phyloP scores from a whole-genome alignment of 1,140 invertebrate genomes.

The Hyles vespertilio region DNA sequence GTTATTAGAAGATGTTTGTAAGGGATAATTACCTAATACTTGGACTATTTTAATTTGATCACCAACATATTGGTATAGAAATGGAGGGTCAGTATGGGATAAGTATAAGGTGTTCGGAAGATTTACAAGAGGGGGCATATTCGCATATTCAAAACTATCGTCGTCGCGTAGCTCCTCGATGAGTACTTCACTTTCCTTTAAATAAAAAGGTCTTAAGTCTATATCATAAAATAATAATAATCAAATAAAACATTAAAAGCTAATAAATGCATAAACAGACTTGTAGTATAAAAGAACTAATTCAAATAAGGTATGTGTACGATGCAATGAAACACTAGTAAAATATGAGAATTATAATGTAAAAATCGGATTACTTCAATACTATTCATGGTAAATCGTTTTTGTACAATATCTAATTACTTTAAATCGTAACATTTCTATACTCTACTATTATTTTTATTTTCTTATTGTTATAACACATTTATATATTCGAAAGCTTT shows the following conservation, averaged over 20 bases:
- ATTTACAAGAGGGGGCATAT: constrained; percentile 62
- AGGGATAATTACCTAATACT: constrained; percentile 52
- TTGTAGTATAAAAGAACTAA: constrained; percentile 23
- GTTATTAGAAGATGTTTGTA: constrained; percentile 29
- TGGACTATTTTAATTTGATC: constrained; percentile 64
- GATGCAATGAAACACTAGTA: no score
- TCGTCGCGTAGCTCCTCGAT: constrained; percentile 72
- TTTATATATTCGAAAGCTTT: no score
- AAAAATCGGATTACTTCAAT: no score
- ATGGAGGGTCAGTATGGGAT: constrained; percentile 64
- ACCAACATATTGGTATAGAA: constrained; percentile 65
- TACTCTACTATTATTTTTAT: no score
- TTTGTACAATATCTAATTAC: no score
- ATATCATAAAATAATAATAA: constrained; percentile 43
- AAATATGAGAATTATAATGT: no score
- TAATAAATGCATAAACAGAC: constrained; percentile 67
- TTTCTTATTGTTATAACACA: no score
- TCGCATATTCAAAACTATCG: constrained; percentile 60
- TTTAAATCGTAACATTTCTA: no score
- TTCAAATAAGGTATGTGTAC: background rate
- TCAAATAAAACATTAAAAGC: constrained; percentile 30
- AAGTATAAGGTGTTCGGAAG: constrained; percentile 49
- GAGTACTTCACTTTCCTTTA: constrained; percentile 73
- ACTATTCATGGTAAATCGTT: no score
- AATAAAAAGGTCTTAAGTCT: constrained; percentile 70